phyloP scores from a whole-genome alignment of 2,888 invertebrate genomes.

The Drosophila bunnanda region DNA sequence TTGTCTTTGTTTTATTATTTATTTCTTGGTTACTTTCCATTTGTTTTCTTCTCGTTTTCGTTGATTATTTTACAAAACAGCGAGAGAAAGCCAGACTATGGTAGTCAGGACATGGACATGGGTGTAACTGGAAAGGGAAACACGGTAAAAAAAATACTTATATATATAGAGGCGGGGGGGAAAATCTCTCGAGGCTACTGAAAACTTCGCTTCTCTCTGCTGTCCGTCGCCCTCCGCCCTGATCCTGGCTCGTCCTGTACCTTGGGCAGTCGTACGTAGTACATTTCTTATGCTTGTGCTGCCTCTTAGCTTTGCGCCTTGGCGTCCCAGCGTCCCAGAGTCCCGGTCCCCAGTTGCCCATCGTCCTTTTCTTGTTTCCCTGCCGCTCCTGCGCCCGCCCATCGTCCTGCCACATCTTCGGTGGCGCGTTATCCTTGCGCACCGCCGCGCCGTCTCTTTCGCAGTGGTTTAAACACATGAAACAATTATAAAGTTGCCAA shows the following conservation, averaged over 20 bases:
- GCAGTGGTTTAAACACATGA: constrained; percentile 78
- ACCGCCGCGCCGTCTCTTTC: constrained; percentile 45
- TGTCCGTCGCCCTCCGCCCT: constrained; percentile 18
- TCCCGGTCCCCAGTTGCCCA: constrained; percentile 35
- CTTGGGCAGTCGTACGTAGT: constrained; percentile 63
- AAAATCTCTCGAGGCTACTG: constrained; percentile 78
- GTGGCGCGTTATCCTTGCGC: constrained; percentile 26
- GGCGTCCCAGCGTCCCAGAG: constrained; percentile 31
- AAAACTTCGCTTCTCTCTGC: constrained; percentile 61
- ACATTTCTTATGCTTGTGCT: constrained; percentile 77
- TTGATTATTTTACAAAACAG: constrained; percentile 74
- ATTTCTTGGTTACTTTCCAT: constrained; percentile 48
- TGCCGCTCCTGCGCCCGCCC: neutral
- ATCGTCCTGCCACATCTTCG: constrained; percentile 4
- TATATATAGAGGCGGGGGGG: constrained; percentile 5
- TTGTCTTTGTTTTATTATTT: constrained; percentile 38
- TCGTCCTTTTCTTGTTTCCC: constrained; percentile 1
- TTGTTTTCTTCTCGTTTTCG: constrained; percentile 63
- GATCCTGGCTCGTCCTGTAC: constrained; percentile 30
- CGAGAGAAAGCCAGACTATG: constrained; percentile 44
- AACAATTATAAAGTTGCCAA: constrained; percentile 78
- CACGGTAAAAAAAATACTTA: constrained; percentile 44
- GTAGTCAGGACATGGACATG: constrained; percentile 10
- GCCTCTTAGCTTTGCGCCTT: constrained; percentile 72
- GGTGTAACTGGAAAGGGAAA: constrained; percentile 18